Base-by-base conservation (phyloP, 2,888 invertebrate genomes). In the Scelioninae gen. 1 region DNA sequence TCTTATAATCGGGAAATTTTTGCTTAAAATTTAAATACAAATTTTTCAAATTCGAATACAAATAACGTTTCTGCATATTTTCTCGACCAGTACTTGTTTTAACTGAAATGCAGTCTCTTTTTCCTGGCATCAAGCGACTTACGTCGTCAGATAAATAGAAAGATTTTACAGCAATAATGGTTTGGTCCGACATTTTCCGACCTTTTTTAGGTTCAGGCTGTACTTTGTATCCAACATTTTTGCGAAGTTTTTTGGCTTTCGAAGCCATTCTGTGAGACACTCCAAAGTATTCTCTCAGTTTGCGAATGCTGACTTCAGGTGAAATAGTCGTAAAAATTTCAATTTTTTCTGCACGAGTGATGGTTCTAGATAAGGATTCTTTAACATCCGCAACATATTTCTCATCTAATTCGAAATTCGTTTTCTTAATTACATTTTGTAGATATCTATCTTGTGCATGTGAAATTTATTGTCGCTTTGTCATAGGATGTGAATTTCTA, bases 301-400 rank as follows among this genome's bases (percentile, higher is more conserved):
- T 72, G 15, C 60, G 34, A 4, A 60, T 23, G 51, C 60, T 72
- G 9, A 72, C 40, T 6, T 72, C 15, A 11, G 23, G 9, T 16
- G 60, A 29, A 31, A 51, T 7, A 9, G 71, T 60, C n/a, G 56
- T 69, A 7, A 60, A 40, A 29, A 72, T 72, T 60, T 9, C 60
- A 2, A 34, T 72, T 60, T 72, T 72, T 60, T 60, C 29, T 0
- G 2, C 3, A 10, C 16, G 15, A 29, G 23, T 11, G 15, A 49
- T 51, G 29, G 51, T 11, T 34, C 49, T 71, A 23, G 15, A 60
- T 47, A 72, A 51, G 11, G 71, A 40, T 40, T 9, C 34, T 13
- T 62, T 38, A 1, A 72, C n/a, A 51, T 62, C 72, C 0, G 15
- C 13, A 13, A 72, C 40, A 11, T n/a, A 40, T 40, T 0, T 38